Base-by-base conservation (phyloP, 1,140 invertebrate species). In the Hestina assimilis region DNA sequence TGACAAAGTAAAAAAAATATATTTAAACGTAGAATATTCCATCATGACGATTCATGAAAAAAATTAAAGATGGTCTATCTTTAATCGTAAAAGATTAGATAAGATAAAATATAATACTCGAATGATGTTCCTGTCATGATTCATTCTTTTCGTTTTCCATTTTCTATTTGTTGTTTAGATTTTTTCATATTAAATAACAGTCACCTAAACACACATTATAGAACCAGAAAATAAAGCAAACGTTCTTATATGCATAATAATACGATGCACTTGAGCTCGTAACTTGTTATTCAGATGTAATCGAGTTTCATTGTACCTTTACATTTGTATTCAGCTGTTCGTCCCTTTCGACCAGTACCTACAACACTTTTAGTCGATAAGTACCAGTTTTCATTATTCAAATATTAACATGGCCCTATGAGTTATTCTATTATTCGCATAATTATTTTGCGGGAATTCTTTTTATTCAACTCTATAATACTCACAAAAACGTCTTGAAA, bases 241-340 rank as follows among this genome's bases (percentile, higher is more conserved):
- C 33, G 33, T 38, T 38, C 33, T 33, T 33, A 38, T 42, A 48
- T 57, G 19, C 45, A 57, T 29, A 48, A 48, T 57, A 42, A 42
- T 57, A 57, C 35, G 26, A 57, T 31, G 46, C 45, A 48, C 54
- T 57, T 57, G 50, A 48, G 54, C 17, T 57, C 35, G 28, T 57
- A 57, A 57, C 46, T 57, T 51, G 46, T 58, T 58, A 58, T 58
- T 57, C 55, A 50, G 38, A 57, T 57, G 46, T 57, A 50, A 57
- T 57, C 55, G 55, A 50, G 46, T 50, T 38, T 43, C 26, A 56
- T 57, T 57, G 55, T 56, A 29, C 33, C 43, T 48, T 43, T 56
- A 56, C 33, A 56, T 48, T 46, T 29, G 45, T 56, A 56, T 56
- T 57, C 45, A 48, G 45, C 35, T 43, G 54, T 20, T 42, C 19